Evolutionary conservation across 2,888 invertebrate species (phyloP), one percentile per base, ranked within the genome.

Genomic region (Yponomeuta malinellus): DNA sequence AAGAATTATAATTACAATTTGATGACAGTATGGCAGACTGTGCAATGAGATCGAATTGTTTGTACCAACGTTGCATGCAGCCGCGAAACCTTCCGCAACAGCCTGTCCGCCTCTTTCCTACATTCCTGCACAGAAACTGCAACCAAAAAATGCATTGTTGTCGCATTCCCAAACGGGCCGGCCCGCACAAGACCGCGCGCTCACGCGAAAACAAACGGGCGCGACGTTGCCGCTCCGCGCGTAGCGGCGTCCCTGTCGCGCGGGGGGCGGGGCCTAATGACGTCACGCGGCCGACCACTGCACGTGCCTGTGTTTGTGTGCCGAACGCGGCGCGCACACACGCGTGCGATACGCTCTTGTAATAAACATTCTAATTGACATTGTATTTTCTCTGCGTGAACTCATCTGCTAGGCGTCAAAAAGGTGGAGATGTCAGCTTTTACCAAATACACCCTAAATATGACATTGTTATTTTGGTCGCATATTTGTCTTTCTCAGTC

Each of bases 221-320:
- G 88, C 89, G 87, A 77, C 83, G 89, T 88, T 89, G 89, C 88
- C 90, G 80, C 80, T 83, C 83, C 78, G 84, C 76, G 77, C 73
- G 74, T 71, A 31, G 59, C 69, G 78, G 79, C 75, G 80, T 88
- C 86, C 79, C 76, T 76, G 78, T 89, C 83, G 79, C 74, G 75
- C 80, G 79, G 80, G 81, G 81, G 84, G 85, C 83, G 85, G 86
- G 86, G 84, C 84, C 83, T 86, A 81, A 83, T 87, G 88, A 87
- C 85, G 88, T 90, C 88, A 90, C 83, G 78, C 78, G 80, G 78
- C 76, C 73, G 64, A 73, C 78, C 82, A 85, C 79, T 77, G 88
- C 90, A 90, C 91, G 91, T 90, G 91, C 89, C 87, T 87, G 90
- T 90, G 90, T 89, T 89, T 89, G 90, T 88, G 85, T 85, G 86